These are phyloP conservation scores for Hylaea fasciaria DNA, from an alignment of 2,888 invertebrate species.

Conservation along the genomic window DNA sequence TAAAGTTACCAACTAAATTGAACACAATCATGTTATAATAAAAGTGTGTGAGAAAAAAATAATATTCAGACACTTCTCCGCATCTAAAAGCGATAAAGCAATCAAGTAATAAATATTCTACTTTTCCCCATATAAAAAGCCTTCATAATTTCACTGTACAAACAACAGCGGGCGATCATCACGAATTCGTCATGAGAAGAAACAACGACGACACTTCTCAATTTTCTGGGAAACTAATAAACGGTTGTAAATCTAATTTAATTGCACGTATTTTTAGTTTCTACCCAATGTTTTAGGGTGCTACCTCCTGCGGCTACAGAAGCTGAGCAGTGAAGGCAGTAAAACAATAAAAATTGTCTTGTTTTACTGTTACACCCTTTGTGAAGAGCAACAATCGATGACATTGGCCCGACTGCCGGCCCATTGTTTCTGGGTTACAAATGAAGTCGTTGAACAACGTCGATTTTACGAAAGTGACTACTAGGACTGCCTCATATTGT, in stretches of 20 bases:
- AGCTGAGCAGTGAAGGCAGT: constrained; percentile 59
- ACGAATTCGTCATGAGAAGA: constrained; percentile 55
- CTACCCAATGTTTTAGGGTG: constrained; percentile 69
- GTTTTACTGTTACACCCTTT: constrained; percentile 74
- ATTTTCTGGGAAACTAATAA: constrained; percentile 67
- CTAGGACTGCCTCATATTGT: constrained; percentile 9
- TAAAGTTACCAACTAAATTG: background rate
- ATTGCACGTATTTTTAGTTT: constrained; percentile 72
- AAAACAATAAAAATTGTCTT: constrained; percentile 79
- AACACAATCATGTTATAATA: background rate
- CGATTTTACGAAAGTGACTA: constrained; percentile 26
- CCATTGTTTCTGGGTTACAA: constrained; percentile 74
- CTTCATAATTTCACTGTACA: constrained; percentile 44
- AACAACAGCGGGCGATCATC: constrained; percentile 55
- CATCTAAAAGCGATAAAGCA: constrained; percentile 35
- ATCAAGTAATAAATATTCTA: constrained; percentile 42
- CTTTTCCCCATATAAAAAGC: constrained; percentile 40
- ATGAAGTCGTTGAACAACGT: constrained; percentile 71
- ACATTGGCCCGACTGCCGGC: constrained; percentile 65
- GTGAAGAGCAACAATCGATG: constrained; percentile 63
- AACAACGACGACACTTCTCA: constrained; percentile 53
- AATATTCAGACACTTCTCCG: constrained; percentile 25
- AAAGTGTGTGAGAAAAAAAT: constrained; percentile 21
- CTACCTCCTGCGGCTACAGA: constrained; percentile 80
- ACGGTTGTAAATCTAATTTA: constrained; percentile 81